A percentile compares a stretch with the other conserved stretches of the same genome.
phyloP scores from a whole-genome alignment of 2,797 vertebrate species.

The Dendrocincla tyrannina region DNA sequence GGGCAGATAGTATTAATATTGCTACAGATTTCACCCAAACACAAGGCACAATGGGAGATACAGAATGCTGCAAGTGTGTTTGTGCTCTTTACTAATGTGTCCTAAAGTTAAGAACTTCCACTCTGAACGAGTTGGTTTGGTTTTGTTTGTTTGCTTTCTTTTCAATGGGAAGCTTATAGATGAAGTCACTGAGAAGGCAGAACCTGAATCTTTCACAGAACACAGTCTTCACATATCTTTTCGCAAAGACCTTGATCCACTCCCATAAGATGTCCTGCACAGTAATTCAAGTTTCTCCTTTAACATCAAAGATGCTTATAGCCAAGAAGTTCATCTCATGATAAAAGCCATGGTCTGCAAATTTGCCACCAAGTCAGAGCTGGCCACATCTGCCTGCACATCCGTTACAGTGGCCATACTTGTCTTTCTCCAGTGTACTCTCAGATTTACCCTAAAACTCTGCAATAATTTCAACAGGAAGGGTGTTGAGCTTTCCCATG shows the following conservation, averaged over 20 bases:
- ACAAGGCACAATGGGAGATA: not conserved
- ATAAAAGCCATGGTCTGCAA: not conserved
- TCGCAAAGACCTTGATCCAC: not conserved
- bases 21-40: not conserved
- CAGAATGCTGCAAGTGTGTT: not conserved
- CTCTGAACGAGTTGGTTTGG: not conserved
- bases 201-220: not conserved
- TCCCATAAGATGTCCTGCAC: not conserved
- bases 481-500: slow-evolving; percentile 13
- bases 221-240: not conserved
- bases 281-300: not conserved
- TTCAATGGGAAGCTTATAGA: not conserved
- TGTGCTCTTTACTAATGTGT: not conserved
- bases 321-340: not conserved
- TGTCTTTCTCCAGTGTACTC: not conserved
- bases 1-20: not conserved
- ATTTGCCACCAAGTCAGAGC: not conserved
- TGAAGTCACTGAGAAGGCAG: not conserved
- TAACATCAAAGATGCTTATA: not conserved
- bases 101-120: not conserved
- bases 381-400: not conserved
- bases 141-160: not conserved
- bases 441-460: not conserved
- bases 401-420: not conserved
- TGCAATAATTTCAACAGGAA: slow-evolving; percentile 2